Percentiles rank a stretch among this genome's conserved stretches.
These are phyloP conservation scores for Protobothrops mucrosquamatus DNA, from an alignment of 2,113 vertebrate species.

Conservation along the genomic window DNA sequence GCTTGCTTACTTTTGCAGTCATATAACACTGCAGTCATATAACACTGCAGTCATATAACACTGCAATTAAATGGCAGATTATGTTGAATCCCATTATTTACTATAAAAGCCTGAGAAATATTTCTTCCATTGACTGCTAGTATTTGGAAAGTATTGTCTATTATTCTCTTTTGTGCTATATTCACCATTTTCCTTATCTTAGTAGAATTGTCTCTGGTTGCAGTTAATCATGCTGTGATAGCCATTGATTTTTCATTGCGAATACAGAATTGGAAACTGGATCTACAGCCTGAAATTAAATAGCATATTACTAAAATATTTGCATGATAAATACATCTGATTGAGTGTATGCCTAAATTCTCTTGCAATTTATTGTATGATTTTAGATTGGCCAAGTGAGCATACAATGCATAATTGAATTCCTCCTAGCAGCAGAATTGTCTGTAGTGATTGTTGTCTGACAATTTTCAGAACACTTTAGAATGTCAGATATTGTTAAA, in stretches of 20 bases:
- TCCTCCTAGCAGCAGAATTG: slow-evolving; percentile 5
- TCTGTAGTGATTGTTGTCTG: neutral
- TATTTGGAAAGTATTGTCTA: neutral
- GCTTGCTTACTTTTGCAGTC: neutral
- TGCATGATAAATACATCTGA: slow-evolving; percentile 15
- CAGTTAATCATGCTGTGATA: neutral
- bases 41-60: too few species aligned
- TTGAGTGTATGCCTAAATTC: neutral
- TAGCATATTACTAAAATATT: neutral
- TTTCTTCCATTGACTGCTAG: neutral
- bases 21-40: too few species aligned
- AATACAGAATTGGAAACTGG: neutral
- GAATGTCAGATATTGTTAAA: slow-evolving; percentile 9
- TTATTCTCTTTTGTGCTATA: neutral
- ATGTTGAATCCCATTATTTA: neutral
- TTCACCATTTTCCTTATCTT: neutral
- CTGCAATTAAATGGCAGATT: neutral
- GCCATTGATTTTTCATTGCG: neutral
- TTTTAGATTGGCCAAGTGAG: neutral
- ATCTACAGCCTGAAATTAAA: neutral
- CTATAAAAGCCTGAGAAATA: neutral
- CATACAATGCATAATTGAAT: slow-evolving; percentile 9
- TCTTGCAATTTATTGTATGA: slow-evolving; percentile 1
- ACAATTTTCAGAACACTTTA: neutral
- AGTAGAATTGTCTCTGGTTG: neutral